Evolutionary conservation across 2,888 invertebrate species (phyloP).

Genomic region (Caenorhabditis sp.): DNA sequence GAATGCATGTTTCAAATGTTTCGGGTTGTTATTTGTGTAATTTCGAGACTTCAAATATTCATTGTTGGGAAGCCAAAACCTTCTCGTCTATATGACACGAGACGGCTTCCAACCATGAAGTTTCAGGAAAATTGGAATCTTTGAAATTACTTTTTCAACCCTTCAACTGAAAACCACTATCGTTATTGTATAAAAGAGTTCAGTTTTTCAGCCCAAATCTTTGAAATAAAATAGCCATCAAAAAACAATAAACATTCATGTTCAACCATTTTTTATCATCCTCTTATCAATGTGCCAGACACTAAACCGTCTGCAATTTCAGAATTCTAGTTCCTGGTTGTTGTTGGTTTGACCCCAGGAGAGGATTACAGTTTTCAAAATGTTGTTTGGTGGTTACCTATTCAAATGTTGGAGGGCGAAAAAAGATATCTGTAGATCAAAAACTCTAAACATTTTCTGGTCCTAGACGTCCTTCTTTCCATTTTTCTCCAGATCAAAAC

Average conservation of each 20-base stretch:
- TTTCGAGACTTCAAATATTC: neutral
- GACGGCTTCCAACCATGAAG: too few relatives aligned
- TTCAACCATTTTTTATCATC: constrained; percentile 25
- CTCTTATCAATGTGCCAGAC: constrained; percentile 36
- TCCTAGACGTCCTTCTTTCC: too few relatives aligned
- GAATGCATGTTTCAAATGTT: constrained; percentile 20
- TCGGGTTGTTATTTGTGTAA: neutral
- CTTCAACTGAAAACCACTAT: too few relatives aligned
- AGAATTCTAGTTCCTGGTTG: constrained; percentile 38
- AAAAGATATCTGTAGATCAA: too few relatives aligned
- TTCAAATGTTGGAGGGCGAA: neutral
- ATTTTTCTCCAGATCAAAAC: neutral
- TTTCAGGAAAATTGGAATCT: too few relatives aligned
- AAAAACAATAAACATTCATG: constrained; percentile 12
- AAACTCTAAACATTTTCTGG: too few relatives aligned
- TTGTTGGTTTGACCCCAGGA: constrained; percentile 8
- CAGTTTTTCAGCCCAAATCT: too few relatives aligned
- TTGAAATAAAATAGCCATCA: neutral
- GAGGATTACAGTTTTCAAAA: neutral
- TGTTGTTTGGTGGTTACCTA: neutral
- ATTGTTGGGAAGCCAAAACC: too few relatives aligned
- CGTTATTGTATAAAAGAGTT: too few relatives aligned
- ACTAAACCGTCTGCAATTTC: constrained; percentile 31
- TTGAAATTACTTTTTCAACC: too few relatives aligned
- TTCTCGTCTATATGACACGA: too few relatives aligned